A percentile compares a stretch with the other conserved stretches of the same genome.
Conservation (phyloP, 2,113 vertebrate genomes). For the Apeltes quadracus region DNA sequence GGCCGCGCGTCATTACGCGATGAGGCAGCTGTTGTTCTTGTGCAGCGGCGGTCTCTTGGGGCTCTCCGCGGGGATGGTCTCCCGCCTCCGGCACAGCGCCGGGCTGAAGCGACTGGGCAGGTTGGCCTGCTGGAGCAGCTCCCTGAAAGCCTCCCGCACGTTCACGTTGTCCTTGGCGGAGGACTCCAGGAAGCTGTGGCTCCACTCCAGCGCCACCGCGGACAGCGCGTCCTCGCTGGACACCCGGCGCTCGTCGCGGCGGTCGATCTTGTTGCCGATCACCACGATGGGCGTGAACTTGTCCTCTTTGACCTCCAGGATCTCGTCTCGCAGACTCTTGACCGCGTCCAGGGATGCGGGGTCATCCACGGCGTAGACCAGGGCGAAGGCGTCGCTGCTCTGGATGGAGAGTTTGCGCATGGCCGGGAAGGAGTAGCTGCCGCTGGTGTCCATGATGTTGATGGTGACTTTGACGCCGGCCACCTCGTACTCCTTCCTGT, state of each 20-base stretch:
- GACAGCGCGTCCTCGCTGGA: constrained; percentile 80
- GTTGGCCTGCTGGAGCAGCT: constrained; percentile 87
- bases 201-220: constrained; percentile 89
- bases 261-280: constrained; percentile 89
- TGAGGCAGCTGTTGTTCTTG: constrained; percentile 89
- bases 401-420: constrained; percentile 92
- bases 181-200: constrained; percentile 87
- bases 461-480: constrained; percentile 84
- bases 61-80: constrained; percentile 85
- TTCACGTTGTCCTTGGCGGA: constrained; percentile 92
- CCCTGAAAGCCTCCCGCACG: constrained; percentile 87
- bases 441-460: constrained; percentile 92
- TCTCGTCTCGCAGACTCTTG: constrained; percentile 87
- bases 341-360: constrained; percentile 85
- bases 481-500: constrained; percentile 89
- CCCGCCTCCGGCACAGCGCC: constrained; percentile 80
- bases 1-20: constrained; percentile 77
- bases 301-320: constrained; percentile 90
- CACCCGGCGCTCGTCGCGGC: constrained; percentile 75
- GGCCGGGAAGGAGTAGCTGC: constrained; percentile 93
- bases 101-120: constrained; percentile 86
- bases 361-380: constrained; percentile 89
- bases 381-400: constrained; percentile 89
- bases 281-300: constrained; percentile 88
- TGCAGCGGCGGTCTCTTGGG: constrained; percentile 83